Conservation (phyloP, 2,888 invertebrate species). For the Catocala nupta region DNA sequence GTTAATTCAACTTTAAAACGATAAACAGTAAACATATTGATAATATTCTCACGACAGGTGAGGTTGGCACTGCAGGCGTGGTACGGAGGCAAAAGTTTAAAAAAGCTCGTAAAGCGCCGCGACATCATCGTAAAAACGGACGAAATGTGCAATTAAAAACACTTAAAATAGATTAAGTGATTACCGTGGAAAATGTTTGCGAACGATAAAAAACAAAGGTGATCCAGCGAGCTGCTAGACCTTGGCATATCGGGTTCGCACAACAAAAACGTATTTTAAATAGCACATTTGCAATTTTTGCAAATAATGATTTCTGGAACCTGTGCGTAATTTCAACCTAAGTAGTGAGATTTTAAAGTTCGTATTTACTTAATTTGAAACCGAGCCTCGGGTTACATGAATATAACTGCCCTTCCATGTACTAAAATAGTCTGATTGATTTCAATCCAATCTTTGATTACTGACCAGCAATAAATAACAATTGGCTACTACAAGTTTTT, state of each 20-base stretch:
- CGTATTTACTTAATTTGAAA: conserved; percentile 18
- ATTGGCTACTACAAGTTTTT: conserved; percentile 31
- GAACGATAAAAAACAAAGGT: conserved; percentile 52
- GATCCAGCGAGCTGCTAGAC: conserved; percentile 43
- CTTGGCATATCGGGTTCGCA: conserved; percentile 60
- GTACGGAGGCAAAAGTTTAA: conserved; percentile 50
- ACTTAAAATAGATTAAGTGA: conserved; percentile 78
- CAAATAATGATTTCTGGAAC: conserved; percentile 26
- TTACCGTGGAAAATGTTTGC: conserved; percentile 61
- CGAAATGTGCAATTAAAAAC: conserved; percentile 73
- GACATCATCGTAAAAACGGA: conserved; percentile 64
- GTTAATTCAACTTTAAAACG: conserved; percentile 54
- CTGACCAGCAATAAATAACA: conserved; percentile 59
- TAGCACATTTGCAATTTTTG: conserved; percentile 43
- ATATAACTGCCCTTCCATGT: conserved; percentile 49
- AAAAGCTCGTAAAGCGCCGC: conserved; percentile 61
- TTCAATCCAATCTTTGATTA: conserved; percentile 58
- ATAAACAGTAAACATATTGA: conserved; percentile 58
- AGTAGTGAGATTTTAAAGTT: conserved; percentile 22
- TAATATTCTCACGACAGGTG: conserved; percentile 47
- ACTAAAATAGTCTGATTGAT: conserved; percentile 65
- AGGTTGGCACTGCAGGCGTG: conserved; percentile 20
- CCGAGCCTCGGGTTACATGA: conserved; percentile 18
- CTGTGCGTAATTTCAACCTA: conserved; percentile 18
- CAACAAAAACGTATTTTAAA: conserved; percentile 44